Evolutionary conservation across 1,140 invertebrate species (phyloP), one percentile per base, ranked within the genome.

Genomic region (Diorhabda elongata): DNA sequence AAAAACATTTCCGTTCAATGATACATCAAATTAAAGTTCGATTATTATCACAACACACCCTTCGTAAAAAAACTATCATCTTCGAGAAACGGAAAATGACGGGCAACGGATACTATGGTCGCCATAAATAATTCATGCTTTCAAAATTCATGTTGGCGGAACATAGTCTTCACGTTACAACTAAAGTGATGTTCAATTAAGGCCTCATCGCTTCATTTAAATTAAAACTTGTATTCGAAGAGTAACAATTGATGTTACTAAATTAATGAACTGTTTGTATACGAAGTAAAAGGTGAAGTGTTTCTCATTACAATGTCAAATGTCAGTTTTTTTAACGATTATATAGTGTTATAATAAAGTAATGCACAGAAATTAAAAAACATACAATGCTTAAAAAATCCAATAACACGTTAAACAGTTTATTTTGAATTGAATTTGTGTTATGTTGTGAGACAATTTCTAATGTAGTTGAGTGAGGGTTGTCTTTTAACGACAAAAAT

Each of bases 101-200:
- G 74, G 74, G 71, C 69, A 70, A 68, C 68, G 73, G 69, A 70
- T 73, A 41, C 63, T n/a, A 58, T 67, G 74, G 73, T 74, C 66
- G 66, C 67, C 72, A 76, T 76, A 74, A 76, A 76, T 76, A 76
- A 76, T 76, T 76, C 74, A 76, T 76, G 44, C 58, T 67, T 63
- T 73, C 71, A 66, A 71, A 74, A 68, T 69, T 65, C 68, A 70
- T 74, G 74, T 76, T 76, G 73, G 71, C 74, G 69, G 71, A 76
- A 75, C 74, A 75, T 74, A 73, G 68, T 71, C 73, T 75, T 71
- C 71, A 8, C 47, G 68, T 68, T 61, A 67, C 61, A 70, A 61
- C 59, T 61, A 41, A 43, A 66, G 61, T 66, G 60, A 69, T 71
- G 66, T 71, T 67, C 60, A 63, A 58, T 71, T 71, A 74, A 69